Evolutionary conservation across 2,797 vertebrate species (phyloP).

Genomic region (Danio albolineatus): DNA sequence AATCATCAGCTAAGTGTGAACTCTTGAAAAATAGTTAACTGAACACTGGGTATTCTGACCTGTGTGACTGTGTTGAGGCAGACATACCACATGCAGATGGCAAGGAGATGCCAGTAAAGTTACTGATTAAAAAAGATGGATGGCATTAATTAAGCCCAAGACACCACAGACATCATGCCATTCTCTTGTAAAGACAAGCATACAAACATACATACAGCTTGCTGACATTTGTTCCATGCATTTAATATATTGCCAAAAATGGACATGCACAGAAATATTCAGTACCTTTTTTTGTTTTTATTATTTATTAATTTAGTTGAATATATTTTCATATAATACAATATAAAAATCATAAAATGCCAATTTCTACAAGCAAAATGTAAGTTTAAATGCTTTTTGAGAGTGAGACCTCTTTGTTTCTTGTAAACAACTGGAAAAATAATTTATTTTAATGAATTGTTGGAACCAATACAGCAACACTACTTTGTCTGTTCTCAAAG

Average conservation of each 20-base stretch:
- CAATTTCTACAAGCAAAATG: too few relatives aligned
- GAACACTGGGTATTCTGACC: not conserved
- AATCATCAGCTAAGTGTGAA: too few relatives aligned
- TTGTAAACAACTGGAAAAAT: not conserved
- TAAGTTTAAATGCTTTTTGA: too few relatives aligned
- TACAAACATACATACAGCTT: not conserved
- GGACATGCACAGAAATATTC: too few relatives aligned
- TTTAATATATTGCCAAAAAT: not conserved
- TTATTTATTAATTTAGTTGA: too few relatives aligned
- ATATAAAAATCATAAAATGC: too few relatives aligned
- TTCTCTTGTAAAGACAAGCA: not conserved
- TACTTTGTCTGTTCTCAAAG: not conserved
- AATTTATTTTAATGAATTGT: too few relatives aligned
- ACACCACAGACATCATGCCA: not conserved
- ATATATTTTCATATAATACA: too few relatives aligned
- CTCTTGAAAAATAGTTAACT: too few relatives aligned
- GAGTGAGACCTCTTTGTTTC: not conserved
- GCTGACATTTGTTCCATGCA: not conserved
- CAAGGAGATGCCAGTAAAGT: not conserved
- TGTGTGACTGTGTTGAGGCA: not conserved
- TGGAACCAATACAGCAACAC: too few relatives aligned
- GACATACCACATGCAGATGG: constrained; percentile 1
- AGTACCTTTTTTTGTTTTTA: too few relatives aligned
- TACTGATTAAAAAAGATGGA: not conserved
- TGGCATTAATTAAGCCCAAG: not conserved